Evolutionary conservation across 92 coral and sea anemone genomes (phyloP).

Genomic region (Porites evermanni): DNA sequence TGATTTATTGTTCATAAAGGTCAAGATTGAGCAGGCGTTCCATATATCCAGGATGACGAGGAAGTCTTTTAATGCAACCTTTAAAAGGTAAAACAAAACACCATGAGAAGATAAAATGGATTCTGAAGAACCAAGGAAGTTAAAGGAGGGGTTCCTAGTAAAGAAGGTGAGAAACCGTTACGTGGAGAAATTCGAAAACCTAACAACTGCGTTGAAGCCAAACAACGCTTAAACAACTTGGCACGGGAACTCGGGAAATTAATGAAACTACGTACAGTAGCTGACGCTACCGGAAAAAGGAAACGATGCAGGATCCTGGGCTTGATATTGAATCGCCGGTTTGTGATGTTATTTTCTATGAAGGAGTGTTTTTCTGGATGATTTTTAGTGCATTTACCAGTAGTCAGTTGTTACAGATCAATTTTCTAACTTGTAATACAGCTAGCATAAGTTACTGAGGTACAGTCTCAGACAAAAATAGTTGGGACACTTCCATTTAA

Average conservation of each 20-base stretch:
- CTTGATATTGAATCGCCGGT: not conserved
- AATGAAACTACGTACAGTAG: not conserved
- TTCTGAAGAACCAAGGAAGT: constrained; percentile 43
- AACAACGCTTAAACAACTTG: not conserved
- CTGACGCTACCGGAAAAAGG: not conserved
- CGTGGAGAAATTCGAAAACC: not conserved
- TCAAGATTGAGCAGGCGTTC: too few species aligned
- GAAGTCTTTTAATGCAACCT: not conserved
- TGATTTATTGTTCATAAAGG: too few species aligned
- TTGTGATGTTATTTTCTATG: too few species aligned
- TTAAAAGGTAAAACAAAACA: not conserved
- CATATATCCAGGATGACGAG: not conserved
- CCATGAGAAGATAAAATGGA: constrained; percentile 26
- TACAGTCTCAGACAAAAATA: too few species aligned
- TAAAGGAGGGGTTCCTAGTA: constrained; percentile 93
- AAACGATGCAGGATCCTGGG: not conserved
- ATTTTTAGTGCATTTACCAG: too few species aligned
- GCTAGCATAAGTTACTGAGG: too few species aligned
- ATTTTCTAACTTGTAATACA: too few species aligned
- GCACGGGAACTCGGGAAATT: not conserved
- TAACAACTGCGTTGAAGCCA: not conserved
- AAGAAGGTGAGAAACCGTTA: constrained; percentile 75
- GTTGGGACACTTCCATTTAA: too few species aligned
- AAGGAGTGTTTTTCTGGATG: too few species aligned
- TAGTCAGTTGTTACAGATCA: too few species aligned